Base-by-base conservation (phyloP, 2,888 invertebrate species). In the Dicycla oo region DNA sequence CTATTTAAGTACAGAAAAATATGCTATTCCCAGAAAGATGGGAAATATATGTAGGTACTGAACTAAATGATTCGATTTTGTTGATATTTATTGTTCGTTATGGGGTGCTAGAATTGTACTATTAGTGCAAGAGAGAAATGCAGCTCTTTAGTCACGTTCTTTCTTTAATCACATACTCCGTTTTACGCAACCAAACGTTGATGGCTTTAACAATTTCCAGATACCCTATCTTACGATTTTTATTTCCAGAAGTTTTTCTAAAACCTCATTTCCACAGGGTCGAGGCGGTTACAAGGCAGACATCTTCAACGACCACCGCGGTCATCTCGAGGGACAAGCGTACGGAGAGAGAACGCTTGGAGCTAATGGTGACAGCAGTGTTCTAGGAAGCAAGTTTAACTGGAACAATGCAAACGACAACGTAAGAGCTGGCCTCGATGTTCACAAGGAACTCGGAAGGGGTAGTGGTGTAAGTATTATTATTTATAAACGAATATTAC, bases 261-360 rank as follows among this genome's bases (percentile, higher is more conserved):
- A 62, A 23, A 20, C 1, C 5, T n/a, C 8, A 3, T 38, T 58
- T n/a, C 0, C 15, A 15, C 81, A 94, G 94, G 94, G 93, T 20
- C 91, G 87, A 83, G 93, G 88, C 0, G 94, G 93, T 3, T 94
- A 94, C 78, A 89, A 91, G 63, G 91, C 89, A 58, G 88, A 93
- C n/a, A 87, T 94, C 76, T 93, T 93, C 88, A 86, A 94, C 69
- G 94, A 94, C 72, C 54, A 88, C 15, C 91, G 93, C 10, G 94
- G 94, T 5, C 89, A 84, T 15, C 69, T 93, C 7, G 80, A 88
- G 49, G 94, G 89, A 0, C 88, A 90, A 60, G 90, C 87, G 2
- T 91, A 92, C 73, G 94, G 94, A 4, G 87, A 91, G 4, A 87
- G 92, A 3, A 91, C 92, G 0, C 84, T 94, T 1, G 89, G 93